phyloP scores from a whole-genome alignment of 2,113 vertebrate genomes.

The Poecilia latipinna region DNA sequence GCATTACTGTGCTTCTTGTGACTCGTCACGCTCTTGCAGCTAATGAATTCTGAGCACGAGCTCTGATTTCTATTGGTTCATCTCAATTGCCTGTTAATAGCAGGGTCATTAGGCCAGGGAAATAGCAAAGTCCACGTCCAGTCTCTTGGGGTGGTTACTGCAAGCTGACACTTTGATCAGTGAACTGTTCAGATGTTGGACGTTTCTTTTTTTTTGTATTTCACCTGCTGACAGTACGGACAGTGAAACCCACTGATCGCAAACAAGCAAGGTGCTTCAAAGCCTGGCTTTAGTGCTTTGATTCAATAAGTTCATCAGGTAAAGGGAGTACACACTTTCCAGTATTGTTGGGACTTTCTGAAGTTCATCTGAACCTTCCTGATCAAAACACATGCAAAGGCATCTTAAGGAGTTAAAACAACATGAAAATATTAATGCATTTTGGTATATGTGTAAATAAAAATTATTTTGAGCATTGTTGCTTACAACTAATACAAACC shows the following conservation, averaged over 20 bases:
- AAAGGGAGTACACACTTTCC: not conserved
- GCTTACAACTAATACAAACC: too few species aligned
- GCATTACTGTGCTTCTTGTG: conserved; percentile 70
- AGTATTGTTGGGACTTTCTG: not conserved
- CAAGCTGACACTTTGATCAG: conserved; percentile 44
- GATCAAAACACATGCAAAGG: not conserved
- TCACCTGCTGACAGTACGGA: not conserved
- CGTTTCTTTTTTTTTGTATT: conserved; percentile 3
- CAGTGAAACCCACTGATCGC: not conserved
- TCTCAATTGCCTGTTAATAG: conserved; percentile 80
- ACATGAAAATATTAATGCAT: too few species aligned
- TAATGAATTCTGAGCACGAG: conserved; percentile 80
- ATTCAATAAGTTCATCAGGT: not conserved
- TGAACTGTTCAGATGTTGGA: conserved; percentile 50
- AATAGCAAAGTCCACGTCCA: conserved; percentile 73
- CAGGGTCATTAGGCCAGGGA: conserved; percentile 75
- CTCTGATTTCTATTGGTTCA: conserved; percentile 80
- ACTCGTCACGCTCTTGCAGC: conserved; percentile 70
- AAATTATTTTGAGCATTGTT: too few species aligned
- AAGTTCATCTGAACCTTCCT: not conserved
- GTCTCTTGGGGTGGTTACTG: conserved; percentile 61
- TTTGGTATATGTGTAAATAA: too few species aligned
- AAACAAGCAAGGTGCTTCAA: not conserved
- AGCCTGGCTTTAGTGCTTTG: not conserved
- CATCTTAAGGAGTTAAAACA: not conserved